Conservation (phyloP, 2,888 invertebrate species). For the Cheilosia vernalis region DNA sequence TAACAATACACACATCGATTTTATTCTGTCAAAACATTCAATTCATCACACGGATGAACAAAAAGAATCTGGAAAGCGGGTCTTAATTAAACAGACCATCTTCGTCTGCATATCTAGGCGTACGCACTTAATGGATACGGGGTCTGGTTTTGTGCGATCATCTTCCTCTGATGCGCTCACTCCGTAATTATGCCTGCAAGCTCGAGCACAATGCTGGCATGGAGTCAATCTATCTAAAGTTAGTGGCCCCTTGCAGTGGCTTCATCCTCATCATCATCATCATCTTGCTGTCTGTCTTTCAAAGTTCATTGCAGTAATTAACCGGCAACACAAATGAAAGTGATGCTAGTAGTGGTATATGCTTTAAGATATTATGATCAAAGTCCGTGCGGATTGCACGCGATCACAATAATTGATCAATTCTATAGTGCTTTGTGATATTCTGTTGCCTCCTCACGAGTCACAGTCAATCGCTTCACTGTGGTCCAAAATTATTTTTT, state of each 20-base stretch:
- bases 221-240: conserved; percentile 12
- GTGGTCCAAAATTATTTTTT: too few relatives aligned
- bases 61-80: neutral
- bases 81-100: neutral
- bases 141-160: neutral
- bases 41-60: neutral
- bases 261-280: conserved; percentile 11
- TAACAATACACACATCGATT: neutral
- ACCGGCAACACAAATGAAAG: conserved; percentile 24
- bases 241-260: too few relatives aligned
- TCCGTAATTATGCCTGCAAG: neutral
- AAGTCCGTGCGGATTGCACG: conserved; percentile 30
- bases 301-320: conserved; percentile 34
- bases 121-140: too few relatives aligned
- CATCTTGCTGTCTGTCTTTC: conserved; percentile 19
- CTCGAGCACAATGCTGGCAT: neutral
- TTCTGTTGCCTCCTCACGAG: conserved; percentile 7
- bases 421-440: conserved; percentile 23
- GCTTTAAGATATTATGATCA: neutral
- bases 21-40: neutral
- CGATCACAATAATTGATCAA: conserved; percentile 44
- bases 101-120: neutral
- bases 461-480: neutral
- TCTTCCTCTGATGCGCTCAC: neutral
- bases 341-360: conserved; percentile 21